Evolutionary conservation across 2,888 invertebrate genomes (phyloP), one percentile per base, ranked within the genome.

Genomic region (Halocaridina rubra): DNA sequence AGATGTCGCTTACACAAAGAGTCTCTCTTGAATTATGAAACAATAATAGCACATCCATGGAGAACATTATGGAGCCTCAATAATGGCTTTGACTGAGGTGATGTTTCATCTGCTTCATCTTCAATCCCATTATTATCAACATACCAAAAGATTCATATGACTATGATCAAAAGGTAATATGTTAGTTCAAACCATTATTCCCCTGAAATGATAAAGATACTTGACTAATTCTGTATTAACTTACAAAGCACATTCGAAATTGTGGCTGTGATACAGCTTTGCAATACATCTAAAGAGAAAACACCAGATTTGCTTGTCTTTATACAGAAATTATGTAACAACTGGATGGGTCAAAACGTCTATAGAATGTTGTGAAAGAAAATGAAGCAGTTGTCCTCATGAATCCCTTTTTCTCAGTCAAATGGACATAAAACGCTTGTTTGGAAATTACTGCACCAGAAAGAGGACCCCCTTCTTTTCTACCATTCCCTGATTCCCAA

Each of bases 401-500:
- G 22, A 16, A 30, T 33, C 61, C 77, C 77, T 30, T 61, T 32
- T 19, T n/a, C 39, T 61, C 61, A 61, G 46, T 61, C 77, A 24
- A 13, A 61, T 22, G 32, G 32, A n/a, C 30, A 32, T 57, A 33
- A 32, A 61, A 77, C 22, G n/a, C 59, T 24, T 72, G 72, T 61
- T 27, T 29, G 22, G 67, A 75, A 64, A 53, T 71, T n/a, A 30
- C 30, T 46, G 46, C 69, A 79, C 79, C 29, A 22, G 24, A 74
- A 32, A 33, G 61, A 30, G n/a, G n/a, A 27, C 69, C 30, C 19
- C 71, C 13, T 22, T 29, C 39, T 39, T 59, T 59, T 82, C 82
- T 78, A 71, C 53, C 69, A 27, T 67, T 29, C 30, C 67, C 57
- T 32, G 33, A 77, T 32, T 22, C 24, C 24, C 19, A 90, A 85